phyloP scores from a whole-genome alignment of 1,140 invertebrate genomes.

The Epicauta chinensis region DNA sequence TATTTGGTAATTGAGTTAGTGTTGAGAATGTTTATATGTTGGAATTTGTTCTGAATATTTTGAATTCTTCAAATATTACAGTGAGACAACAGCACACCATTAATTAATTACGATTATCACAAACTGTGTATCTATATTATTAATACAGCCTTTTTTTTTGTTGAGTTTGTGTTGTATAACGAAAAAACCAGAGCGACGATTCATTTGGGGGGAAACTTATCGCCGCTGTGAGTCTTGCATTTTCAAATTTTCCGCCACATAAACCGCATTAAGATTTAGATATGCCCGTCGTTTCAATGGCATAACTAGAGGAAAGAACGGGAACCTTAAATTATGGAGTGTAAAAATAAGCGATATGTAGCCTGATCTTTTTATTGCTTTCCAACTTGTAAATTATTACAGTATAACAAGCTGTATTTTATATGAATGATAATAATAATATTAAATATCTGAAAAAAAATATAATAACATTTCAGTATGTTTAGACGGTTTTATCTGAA shows the following conservation, averaged over 20 bases:
- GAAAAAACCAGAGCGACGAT: slow-evolving; percentile 19
- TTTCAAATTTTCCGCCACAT: slow-evolving; percentile 38
- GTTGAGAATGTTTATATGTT: too few relatives aligned
- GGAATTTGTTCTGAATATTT: too few relatives aligned
- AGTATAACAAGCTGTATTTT: slow-evolving; percentile 18
- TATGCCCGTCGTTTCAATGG: slow-evolving; percentile 21
- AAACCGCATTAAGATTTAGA: slow-evolving; percentile 35
- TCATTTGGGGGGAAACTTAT: slow-evolving; percentile 29
- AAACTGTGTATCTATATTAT: too few relatives aligned
- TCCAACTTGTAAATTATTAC: slow-evolving; percentile 33
- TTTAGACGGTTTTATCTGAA: neutral
- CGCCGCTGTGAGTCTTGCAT: slow-evolving; percentile 24
- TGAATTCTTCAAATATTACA: too few relatives aligned
- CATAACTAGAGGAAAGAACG: slow-evolving; percentile 15
- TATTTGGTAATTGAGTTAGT: slow-evolving; percentile 27
- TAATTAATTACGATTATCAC: too few relatives aligned
- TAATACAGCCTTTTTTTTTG: too few relatives aligned
- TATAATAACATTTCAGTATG: neutral
- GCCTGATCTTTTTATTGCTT: slow-evolving; percentile 37
- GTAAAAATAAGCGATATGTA: slow-evolving; percentile 39
- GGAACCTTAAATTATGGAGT: slow-evolving; percentile 35
- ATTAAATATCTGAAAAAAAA: slow-evolving; percentile 1
- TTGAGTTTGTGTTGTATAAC: too few relatives aligned
- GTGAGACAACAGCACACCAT: too few relatives aligned
- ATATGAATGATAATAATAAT: neutral